These are phyloP conservation scores for Catostylus mosaicus DNA, from an alignment of 30 jellyfish, hydroid and myxozoan genomes.

Conservation along the genomic window DNA sequence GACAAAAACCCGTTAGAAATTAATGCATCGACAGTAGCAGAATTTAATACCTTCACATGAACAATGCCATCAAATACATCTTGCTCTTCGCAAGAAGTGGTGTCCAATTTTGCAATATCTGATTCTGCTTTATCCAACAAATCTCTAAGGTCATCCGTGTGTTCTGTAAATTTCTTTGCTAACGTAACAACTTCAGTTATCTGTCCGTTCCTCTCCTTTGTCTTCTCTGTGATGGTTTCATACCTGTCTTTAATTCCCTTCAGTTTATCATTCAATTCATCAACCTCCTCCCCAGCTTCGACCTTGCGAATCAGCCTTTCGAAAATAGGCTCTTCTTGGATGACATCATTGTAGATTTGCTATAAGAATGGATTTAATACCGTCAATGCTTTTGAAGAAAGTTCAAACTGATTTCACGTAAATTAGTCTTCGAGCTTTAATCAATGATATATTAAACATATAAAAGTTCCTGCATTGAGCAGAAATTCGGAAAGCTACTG, in stretches of 20 bases:
- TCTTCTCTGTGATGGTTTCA: constrained; percentile 38
- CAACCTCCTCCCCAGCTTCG: constrained; percentile 80
- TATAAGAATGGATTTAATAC: no score
- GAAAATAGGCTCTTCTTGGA: constrained; percentile 76
- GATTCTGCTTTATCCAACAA: constrained; percentile 75
- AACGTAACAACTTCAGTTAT: constrained; percentile 41
- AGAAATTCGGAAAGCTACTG: no score
- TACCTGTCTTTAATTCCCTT: constrained; percentile 59
- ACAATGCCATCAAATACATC: constrained; percentile 49
- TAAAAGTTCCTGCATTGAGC: no score
- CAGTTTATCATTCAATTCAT: constrained; percentile 32
- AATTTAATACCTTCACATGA: constrained; percentile 53
- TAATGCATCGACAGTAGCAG: neutral
- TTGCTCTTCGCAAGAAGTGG: constrained; percentile 57
- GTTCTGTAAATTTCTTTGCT: constrained; percentile 67
- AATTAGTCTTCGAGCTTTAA: no score
- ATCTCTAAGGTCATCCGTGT: constrained; percentile 19
- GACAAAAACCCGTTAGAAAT: no score
- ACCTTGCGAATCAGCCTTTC: constrained; percentile 67
- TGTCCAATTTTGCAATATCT: constrained; percentile 34
- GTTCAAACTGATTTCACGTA: no score
- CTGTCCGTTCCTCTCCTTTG: constrained; percentile 50
- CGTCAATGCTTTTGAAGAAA: no score
- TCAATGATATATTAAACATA: no score
- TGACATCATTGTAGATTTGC: constrained; percentile 82